These are phyloP conservation scores for Coregonus clupeaformis DNA, from an alignment of 2,113 vertebrate genomes.

Conservation along the genomic window DNA sequence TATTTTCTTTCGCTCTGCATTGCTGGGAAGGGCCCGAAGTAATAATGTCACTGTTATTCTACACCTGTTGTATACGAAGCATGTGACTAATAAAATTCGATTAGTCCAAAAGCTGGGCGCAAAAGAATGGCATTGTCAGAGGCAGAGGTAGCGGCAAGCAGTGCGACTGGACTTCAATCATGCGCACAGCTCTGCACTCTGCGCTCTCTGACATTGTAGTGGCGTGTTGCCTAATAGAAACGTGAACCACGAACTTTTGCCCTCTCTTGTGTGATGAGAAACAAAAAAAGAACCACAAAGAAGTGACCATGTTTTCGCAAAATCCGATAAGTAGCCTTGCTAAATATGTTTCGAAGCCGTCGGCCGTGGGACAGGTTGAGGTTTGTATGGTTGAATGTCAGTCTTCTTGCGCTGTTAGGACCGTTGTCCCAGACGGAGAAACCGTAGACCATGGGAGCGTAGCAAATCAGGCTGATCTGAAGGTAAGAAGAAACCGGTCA, in stretches of 20 bases:
- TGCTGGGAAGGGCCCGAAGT: too few relatives aligned
- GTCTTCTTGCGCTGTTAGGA: slow-evolving; percentile 33
- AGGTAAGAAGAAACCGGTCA: background rate
- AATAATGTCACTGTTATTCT: too few relatives aligned
- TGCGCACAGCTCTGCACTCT: background rate
- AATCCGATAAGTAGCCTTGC: slow-evolving; percentile 31
- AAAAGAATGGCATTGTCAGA: background rate
- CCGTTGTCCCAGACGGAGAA: background rate
- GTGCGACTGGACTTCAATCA: background rate
- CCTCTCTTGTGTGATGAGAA: slow-evolving; percentile 18
- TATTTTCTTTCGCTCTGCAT: too few relatives aligned
- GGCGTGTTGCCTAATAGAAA: background rate
- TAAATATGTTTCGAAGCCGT: background rate
- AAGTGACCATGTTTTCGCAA: slow-evolving; percentile 48
- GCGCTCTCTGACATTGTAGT: background rate
- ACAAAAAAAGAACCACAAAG: background rate
- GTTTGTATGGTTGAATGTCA: slow-evolving; percentile 51
- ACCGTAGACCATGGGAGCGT: background rate
- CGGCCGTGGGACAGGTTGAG: slow-evolving; percentile 34
- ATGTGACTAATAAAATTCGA: too few relatives aligned
- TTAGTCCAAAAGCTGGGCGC: background rate
- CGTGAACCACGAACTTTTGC: slow-evolving; percentile 55
- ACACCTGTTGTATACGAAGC: too few relatives aligned
- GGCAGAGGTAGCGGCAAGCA: background rate
- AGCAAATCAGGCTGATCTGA: background rate